Percentiles rank a stretch among this genome's conserved stretches.
Evolutionary conservation across 2,113 vertebrate species (phyloP).

Genomic region (Cercocebus atys): DNA sequence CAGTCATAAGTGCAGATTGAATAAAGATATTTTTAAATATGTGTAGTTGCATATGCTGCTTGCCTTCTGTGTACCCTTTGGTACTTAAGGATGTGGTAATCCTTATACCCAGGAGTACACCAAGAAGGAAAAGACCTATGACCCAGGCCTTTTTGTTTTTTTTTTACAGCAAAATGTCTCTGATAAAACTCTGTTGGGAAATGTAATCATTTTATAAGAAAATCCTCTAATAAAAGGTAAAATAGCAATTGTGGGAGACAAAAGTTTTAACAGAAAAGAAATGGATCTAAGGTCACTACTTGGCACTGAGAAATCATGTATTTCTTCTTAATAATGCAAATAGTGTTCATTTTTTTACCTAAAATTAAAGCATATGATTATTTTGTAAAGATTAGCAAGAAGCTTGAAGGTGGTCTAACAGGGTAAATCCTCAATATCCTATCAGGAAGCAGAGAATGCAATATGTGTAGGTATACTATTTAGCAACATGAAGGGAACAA

Average conservation of each 20-base stretch:
- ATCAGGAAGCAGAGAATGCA: neutral
- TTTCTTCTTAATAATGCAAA: neutral
- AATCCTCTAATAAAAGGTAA: neutral
- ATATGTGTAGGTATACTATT: neutral
- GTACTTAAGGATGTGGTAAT: neutral
- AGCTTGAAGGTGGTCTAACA: neutral
- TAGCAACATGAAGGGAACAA: neutral
- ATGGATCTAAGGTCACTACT: neutral
- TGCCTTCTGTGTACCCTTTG: neutral
- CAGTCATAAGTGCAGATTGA: neutral
- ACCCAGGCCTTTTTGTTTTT: neutral
- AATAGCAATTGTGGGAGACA: neutral
- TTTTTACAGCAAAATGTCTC: neutral
- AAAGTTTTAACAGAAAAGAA: neutral
- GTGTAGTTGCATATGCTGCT: neutral
- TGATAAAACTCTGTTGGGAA: neutral
- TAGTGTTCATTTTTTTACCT: neutral
- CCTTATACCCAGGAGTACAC: neutral
- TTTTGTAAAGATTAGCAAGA: neutral
- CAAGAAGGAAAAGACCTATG: neutral
- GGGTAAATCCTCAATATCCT: neutral
- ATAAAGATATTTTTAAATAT: neutral
- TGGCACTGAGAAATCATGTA: neutral
- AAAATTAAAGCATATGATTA: neutral
- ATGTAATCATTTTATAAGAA: neutral